Conservation (phyloP, 2,888 invertebrate genomes). For the Trilocha varians region DNA sequence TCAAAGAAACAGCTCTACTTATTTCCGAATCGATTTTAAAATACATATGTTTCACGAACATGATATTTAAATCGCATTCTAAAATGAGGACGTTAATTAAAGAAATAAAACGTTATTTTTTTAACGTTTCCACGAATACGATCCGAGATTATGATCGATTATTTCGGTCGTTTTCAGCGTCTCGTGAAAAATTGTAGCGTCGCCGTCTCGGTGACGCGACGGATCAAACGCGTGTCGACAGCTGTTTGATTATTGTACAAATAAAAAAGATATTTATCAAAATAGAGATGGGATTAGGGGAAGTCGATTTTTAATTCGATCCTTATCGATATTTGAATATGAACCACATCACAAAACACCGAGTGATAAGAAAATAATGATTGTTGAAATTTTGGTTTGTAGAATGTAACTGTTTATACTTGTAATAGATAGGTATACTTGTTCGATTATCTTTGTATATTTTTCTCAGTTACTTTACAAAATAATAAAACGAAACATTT, state of each 20-base stretch:
- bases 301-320: constrained; percentile 10
- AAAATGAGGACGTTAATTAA: not conserved
- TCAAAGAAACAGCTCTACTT: not conserved
- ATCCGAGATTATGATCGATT: constrained; percentile 63
- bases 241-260: constrained; percentile 63
- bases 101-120: constrained; percentile 8
- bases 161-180: constrained; percentile 57
- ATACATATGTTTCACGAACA: not conserved
- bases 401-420: no score
- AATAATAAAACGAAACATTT: no score
- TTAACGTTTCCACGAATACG: constrained; percentile 43
- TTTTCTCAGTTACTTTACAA: no score
- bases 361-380: no score
- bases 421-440: no score
- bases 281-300: constrained; percentile 42
- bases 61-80: not conserved
- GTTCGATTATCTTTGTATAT: no score
- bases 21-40: not conserved
- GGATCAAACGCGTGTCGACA: constrained; percentile 61
- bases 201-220: constrained; percentile 51
- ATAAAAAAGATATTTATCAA: constrained; percentile 70
- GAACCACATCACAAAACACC: no score
- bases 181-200: constrained; percentile 54
- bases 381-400: no score
- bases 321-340: not conserved